Evolutionary conservation across 1,140 invertebrate species (phyloP).

Genomic region (Caenorhabditis tropicalis): DNA sequence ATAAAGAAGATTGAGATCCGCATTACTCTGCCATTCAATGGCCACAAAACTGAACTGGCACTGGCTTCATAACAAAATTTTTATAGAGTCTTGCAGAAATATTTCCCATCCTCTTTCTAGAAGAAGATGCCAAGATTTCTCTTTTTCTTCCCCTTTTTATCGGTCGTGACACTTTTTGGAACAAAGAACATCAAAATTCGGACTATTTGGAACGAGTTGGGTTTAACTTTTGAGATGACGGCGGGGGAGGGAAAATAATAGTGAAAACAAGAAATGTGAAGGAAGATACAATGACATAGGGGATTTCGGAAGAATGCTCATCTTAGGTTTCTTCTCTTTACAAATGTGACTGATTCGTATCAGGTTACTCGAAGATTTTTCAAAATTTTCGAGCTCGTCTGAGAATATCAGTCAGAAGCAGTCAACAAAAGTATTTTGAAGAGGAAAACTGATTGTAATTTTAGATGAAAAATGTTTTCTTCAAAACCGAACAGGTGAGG

Average conservation of each 20-base stretch:
- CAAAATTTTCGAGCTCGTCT: not conserved
- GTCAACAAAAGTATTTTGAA: not conserved
- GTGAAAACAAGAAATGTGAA: slow-evolving; percentile 25
- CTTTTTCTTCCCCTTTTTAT: not conserved
- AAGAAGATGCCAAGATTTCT: not conserved
- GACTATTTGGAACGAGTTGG: not conserved
- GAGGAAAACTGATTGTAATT: no score
- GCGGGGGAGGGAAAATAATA: not conserved
- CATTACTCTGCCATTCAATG: slow-evolving; percentile 38
- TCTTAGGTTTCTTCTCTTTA: slow-evolving; percentile 41
- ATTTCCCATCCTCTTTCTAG: not conserved
- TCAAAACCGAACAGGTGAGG: no score
- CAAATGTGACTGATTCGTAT: slow-evolving; percentile 40
- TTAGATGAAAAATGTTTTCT: no score
- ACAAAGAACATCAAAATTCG: not conserved
- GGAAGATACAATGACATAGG: slow-evolving; percentile 19
- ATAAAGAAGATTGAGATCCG: slow-evolving; percentile 39
- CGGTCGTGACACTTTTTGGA: not conserved
- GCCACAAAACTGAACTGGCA: slow-evolving; percentile 18
- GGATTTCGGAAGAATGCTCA: slow-evolving; percentile 30
- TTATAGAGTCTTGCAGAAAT: not conserved
- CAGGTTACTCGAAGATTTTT: slow-evolving; percentile 27
- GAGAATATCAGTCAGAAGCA: not conserved
- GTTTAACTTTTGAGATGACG: not conserved
- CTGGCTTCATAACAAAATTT: slow-evolving; percentile 36